These are phyloP conservation scores for Ophion slaviceki DNA, from an alignment of 2,888 invertebrate genomes.

Conservation along the genomic window DNA sequence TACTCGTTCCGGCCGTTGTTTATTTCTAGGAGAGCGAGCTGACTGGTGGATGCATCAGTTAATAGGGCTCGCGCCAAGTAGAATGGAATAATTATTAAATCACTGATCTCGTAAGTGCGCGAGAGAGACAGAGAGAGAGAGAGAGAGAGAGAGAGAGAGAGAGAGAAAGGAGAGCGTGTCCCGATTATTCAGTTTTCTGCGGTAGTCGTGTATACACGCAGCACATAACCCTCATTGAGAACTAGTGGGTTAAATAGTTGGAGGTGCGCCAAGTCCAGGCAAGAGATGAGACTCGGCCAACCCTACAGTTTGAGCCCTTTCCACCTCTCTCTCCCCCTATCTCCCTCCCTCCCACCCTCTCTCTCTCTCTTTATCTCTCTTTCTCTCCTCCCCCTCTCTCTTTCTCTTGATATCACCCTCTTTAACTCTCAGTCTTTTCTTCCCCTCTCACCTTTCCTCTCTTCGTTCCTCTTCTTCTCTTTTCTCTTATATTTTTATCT, in stretches of 20 bases:
- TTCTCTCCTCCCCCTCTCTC: no score
- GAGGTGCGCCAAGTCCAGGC: slow-evolving; percentile 54
- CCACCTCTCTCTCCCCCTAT: no score
- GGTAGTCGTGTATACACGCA: slow-evolving; percentile 29
- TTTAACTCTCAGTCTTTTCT: no score
- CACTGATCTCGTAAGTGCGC: slow-evolving; percentile 38
- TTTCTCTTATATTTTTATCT: no score
- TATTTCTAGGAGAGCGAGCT: slow-evolving; percentile 44
- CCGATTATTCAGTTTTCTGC: slow-evolving; percentile 65
- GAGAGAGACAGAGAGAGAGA: neutral
- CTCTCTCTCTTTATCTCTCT: no score
- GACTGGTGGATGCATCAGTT: slow-evolving; percentile 59
- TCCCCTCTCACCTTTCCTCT: no score
- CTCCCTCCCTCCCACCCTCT: no score
- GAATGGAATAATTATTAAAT: slow-evolving; percentile 72
- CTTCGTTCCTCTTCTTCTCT: no score
- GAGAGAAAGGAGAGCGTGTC: slow-evolving; percentile 47
- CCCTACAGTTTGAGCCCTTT: slow-evolving; percentile 35
- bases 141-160: slow-evolving; percentile 3
- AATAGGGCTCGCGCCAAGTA: slow-evolving; percentile 68
- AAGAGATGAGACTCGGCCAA: slow-evolving; percentile 45
- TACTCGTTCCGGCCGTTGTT: slow-evolving; percentile 45
- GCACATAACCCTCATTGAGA: slow-evolving; percentile 7
- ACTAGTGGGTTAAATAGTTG: slow-evolving; percentile 59
- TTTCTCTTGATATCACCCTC: no score